Base-by-base conservation (phyloP, 1,140 invertebrate species). In the Tetramorium simillimum region DNA sequence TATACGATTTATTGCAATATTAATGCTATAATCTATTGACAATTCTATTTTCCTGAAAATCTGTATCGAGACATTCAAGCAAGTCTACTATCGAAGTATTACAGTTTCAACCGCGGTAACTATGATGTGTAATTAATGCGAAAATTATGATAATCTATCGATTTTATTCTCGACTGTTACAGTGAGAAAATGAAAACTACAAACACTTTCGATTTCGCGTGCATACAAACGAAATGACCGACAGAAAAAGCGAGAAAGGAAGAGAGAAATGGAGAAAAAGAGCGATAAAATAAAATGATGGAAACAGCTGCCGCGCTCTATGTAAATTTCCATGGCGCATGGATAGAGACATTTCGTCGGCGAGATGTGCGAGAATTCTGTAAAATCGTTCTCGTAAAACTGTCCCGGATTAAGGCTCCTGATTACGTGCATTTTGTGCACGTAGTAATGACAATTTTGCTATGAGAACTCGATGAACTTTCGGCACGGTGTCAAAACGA, bases 381-480 rank as follows among this genome's bases (percentile, higher is more conserved):
- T 86, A 78, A 84, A 90, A 92, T 90, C 62, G 69, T 40, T 88
- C 28, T 89, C 76, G 40, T 88, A 88, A 90, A 91, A 91, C 77
- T 81, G 75, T 63, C 24, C 72, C n/a, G 62, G 65, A 86, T 85
- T 90, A 88, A 86, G 69, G 58, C 10, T 14, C 14, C 87, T 18
- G 89, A 73, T 90, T 87, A 90, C 88, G 90, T 78, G 62, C 69
- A 60, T 49, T 69, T 60, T 60, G 33, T 33, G 21, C 49, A 43
- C n/a, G 62, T 86, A 87, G 60, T 87, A 88, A 90, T 72, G 72
- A 87, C 33, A 58, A n/a, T 24, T 63, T 49, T 24, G 43, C 51
- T 73, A 51, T 28, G 56, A 51, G 37, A 14, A 53, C 33, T 70
- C 43, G 18, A 14, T 67, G 43, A 87, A 33, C 37, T 75, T 51